These are phyloP conservation scores for Aspidoscelis tigris DNA, from an alignment of 2,113 vertebrate genomes.

Conservation along the genomic window DNA sequence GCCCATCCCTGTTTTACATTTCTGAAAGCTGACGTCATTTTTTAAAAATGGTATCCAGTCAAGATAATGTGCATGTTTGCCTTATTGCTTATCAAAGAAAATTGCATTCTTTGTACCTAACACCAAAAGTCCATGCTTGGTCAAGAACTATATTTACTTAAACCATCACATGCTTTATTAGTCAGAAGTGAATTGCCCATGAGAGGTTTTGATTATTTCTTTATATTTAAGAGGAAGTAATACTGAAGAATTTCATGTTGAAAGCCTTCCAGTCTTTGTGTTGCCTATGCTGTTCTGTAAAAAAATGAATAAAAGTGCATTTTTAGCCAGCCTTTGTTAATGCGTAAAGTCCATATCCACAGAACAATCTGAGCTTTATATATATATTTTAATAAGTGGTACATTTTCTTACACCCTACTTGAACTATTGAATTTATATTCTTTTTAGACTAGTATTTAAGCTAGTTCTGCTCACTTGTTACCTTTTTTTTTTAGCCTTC, in stretches of 20 bases:
- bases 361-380: no score
- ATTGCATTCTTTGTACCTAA: not conserved
- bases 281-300: not conserved
- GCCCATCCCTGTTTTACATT: not conserved
- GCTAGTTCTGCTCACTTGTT: no score
- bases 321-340: not conserved
- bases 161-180: not conserved
- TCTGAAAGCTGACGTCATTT: not conserved
- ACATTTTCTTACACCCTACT: no score
- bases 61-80: not conserved
- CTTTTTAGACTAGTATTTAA: no score
- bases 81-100: not conserved
- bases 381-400: no score
- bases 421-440: no score
- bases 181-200: not conserved
- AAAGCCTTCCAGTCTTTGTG: not conserved
- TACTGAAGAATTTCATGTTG: not conserved
- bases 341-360: not conserved
- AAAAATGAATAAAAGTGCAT: not conserved
- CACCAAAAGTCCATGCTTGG: not conserved
- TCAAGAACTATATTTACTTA: constrained; percentile 2
- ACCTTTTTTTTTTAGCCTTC: not conserved
- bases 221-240: not conserved
- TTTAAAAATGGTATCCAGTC: not conserved
- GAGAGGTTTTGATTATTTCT: not conserved